Evolutionary conservation across 1,140 invertebrate species (phyloP).

Genomic region (Drosophila eugracilis): DNA sequence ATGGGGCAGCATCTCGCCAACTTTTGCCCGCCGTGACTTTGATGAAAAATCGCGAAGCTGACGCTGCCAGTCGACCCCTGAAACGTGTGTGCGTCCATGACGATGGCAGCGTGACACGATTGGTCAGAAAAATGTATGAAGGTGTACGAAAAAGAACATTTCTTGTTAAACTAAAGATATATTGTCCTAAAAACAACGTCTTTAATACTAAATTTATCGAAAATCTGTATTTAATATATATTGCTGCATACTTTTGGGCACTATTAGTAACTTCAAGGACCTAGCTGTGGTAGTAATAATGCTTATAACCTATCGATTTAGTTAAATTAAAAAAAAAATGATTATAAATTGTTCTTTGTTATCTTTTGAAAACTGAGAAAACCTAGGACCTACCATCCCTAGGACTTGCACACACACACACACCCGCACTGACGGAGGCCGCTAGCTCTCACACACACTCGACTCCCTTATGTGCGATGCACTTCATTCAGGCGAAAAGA

Average conservation of each 20-base stretch:
- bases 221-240: too few relatives aligned
- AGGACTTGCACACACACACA: slow-evolving; percentile 1
- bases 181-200: too few relatives aligned
- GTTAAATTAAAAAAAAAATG: too few relatives aligned
- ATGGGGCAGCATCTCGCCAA: slow-evolving; percentile 56
- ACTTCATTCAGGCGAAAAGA: slow-evolving; percentile 61
- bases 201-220: too few relatives aligned
- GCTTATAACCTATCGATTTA: too few relatives aligned
- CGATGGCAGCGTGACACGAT: slow-evolving; percentile 35
- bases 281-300: too few relatives aligned
- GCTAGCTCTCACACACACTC: slow-evolving; percentile 1
- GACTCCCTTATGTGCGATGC: slow-evolving; percentile 49
- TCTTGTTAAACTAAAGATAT: too few relatives aligned
- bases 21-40: slow-evolving; percentile 60
- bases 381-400: slow-evolving; percentile 22
- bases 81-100: slow-evolving; percentile 15
- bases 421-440: too few relatives aligned
- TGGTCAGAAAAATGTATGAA: too few relatives aligned
- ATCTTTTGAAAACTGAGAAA: background rate
- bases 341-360: background rate
- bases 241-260: background rate
- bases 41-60: slow-evolving; percentile 63
- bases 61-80: slow-evolving; percentile 34
- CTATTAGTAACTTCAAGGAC: too few relatives aligned
- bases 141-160: too few relatives aligned